Conservation (phyloP, 2,113 vertebrate genomes). For the Pandion haliaetus region DNA sequence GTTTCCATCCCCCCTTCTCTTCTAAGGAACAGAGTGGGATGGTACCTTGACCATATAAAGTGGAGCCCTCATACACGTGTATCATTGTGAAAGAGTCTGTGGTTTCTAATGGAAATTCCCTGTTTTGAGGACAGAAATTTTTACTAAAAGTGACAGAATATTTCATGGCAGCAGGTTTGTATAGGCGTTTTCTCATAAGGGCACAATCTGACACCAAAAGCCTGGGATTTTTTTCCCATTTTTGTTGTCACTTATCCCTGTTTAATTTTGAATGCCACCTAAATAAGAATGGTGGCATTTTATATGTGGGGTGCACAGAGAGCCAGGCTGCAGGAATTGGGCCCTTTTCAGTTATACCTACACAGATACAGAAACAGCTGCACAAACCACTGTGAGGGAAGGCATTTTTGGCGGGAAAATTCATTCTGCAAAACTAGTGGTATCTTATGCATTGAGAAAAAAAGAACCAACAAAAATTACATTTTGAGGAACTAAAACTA, state of each 20-base stretch:
- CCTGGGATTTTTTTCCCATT: not conserved
- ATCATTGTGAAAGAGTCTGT: not conserved
- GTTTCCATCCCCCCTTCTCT: not conserved
- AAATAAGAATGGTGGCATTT: not conserved
- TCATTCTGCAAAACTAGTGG: not conserved
- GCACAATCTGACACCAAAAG: not conserved
- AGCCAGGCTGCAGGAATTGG: not conserved
- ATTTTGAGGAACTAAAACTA: constrained; percentile 61
- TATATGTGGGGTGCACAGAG: not conserved
- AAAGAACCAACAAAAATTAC: not conserved
- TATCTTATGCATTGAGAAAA: constrained; percentile 4
- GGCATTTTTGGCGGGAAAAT: constrained; percentile 14
- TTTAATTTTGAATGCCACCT: not conserved
- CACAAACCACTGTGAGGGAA: not conserved
- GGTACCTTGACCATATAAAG: not conserved
- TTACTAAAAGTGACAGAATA: not conserved
- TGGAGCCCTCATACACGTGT: not conserved
- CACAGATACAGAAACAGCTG: fast-evolving
- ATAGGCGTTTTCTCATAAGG: not conserved
- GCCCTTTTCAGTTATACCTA: not conserved
- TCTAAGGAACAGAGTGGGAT: not conserved
- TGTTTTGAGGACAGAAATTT: not conserved
- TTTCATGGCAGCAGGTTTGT: not conserved
- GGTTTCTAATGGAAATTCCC: not conserved
- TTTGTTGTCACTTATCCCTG: not conserved